These are phyloP conservation scores for Euplexia lucipara DNA, from an alignment of 2,888 invertebrate genomes.

Conservation along the genomic window DNA sequence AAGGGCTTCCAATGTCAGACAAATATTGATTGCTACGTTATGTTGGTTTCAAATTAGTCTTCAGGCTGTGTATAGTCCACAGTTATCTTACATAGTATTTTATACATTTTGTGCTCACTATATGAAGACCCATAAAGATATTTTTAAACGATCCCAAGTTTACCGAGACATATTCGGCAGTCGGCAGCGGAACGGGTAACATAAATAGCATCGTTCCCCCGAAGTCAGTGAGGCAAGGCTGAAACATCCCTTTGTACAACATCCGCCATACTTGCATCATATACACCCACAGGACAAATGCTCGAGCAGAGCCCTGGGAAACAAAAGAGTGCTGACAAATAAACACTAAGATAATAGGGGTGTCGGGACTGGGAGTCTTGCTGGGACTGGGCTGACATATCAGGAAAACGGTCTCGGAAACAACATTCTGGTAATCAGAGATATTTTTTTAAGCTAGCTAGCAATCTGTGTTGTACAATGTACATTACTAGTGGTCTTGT, in stretches of 20 bases:
- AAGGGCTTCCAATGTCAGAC: slow-evolving; percentile 3
- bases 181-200: slow-evolving; percentile 21
- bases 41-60: background rate
- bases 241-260: slow-evolving; percentile 31
- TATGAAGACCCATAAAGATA: slow-evolving; percentile 7
- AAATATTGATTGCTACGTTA: background rate
- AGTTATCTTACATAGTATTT: background rate
- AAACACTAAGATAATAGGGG: background rate
- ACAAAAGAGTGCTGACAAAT: slow-evolving; percentile 4
- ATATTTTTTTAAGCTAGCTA: too few relatives aligned
- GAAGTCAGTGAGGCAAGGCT: slow-evolving; percentile 26
- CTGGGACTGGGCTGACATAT: too few relatives aligned
- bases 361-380: too few relatives aligned
- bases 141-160: slow-evolving; percentile 18
- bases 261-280: background rate
- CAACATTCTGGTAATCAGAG: too few relatives aligned
- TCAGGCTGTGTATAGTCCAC: background rate
- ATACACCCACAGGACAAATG: slow-evolving; percentile 15
- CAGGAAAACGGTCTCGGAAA: too few relatives aligned
- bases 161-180: slow-evolving; percentile 21
- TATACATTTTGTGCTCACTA: background rate
- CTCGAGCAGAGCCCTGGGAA: slow-evolving; percentile 18
- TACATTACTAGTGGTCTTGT: too few relatives aligned
- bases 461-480: too few relatives aligned
- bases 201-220: slow-evolving; percentile 35